Percentiles rank a stretch among this genome's conserved stretches.
These are phyloP conservation scores for Fistularia commersonii DNA, from an alignment of 2,797 vertebrate species.

Conservation along the genomic window DNA sequence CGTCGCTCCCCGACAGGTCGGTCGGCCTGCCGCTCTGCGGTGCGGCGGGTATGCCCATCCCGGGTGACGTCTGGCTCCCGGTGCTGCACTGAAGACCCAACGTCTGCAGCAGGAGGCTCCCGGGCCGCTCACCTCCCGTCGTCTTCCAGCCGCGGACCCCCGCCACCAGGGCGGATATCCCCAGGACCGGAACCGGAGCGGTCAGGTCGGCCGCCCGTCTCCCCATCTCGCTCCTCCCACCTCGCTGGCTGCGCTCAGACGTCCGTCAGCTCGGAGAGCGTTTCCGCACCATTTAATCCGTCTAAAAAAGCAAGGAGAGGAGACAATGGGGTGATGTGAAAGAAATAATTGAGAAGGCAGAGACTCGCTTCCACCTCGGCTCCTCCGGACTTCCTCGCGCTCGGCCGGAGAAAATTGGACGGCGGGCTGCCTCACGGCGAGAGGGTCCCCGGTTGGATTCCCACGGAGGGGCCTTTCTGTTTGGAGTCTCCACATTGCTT, in stretches of 20 bases:
- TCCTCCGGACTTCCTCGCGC: too few relatives aligned
- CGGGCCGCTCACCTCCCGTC: constrained; percentile 48
- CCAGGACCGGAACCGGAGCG: constrained; percentile 75
- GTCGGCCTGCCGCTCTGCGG: constrained; percentile 30
- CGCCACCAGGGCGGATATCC: constrained; percentile 72
- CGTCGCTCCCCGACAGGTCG: constrained; percentile 39
- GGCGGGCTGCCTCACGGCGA: too few relatives aligned
- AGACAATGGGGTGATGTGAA: constrained; percentile 9
- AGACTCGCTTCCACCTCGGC: too few relatives aligned
- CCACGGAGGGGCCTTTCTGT: too few relatives aligned
- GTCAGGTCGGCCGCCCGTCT: constrained; percentile 74
- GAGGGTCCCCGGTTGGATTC: too few relatives aligned
- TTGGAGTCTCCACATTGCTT: too few relatives aligned
- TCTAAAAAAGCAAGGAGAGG: constrained; percentile 56
- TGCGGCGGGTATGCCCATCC: constrained; percentile 53
- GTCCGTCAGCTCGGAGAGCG: constrained; percentile 27
- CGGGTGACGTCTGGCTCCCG: constrained; percentile 75
- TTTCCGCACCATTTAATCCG: constrained; percentile 51
- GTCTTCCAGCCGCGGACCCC: constrained; percentile 67
- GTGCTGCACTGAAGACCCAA: constrained; percentile 72
- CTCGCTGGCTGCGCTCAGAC: constrained; percentile 37
- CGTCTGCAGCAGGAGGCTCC: constrained; percentile 51
- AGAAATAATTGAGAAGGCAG: too few relatives aligned
- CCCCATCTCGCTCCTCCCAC: constrained; percentile 79
- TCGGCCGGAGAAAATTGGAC: too few relatives aligned